Evolutionary conservation across 2,797 vertebrate genomes (phyloP).

Genomic region (Thunnus albacares): DNA sequence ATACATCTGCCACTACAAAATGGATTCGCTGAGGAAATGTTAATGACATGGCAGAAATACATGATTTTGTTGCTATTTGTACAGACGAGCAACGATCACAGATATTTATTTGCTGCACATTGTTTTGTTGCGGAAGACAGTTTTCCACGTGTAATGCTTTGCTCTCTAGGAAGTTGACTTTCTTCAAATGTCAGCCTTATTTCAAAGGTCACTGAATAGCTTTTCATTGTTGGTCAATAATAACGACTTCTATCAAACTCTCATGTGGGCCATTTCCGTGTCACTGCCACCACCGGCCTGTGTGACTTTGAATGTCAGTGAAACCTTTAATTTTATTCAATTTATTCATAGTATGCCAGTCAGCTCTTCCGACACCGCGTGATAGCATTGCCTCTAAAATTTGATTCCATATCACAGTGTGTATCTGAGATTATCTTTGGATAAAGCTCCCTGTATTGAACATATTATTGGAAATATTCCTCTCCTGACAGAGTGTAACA

Average conservation of each 20-base stretch:
- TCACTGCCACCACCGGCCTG: slow-evolving; percentile 13
- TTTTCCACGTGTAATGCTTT: slow-evolving; percentile 15
- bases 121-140: slow-evolving; percentile 1
- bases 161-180: slow-evolving; percentile 20
- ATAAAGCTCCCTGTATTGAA: not conserved
- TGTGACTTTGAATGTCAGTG: slow-evolving; percentile 51
- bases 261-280: slow-evolving; percentile 13
- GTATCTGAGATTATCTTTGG: not conserved
- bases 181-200: slow-evolving; percentile 48
- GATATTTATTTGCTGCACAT: not conserved
- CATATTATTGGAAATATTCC: not conserved
- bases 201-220: slow-evolving; percentile 49
- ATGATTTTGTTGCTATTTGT: not conserved
- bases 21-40: slow-evolving; percentile 43
- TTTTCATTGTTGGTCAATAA: slow-evolving; percentile 42
- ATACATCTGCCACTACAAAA: slow-evolving; percentile 60
- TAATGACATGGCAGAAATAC: slow-evolving; percentile 23
- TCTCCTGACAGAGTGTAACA: not conserved
- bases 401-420: not conserved
- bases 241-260: slow-evolving; percentile 29
- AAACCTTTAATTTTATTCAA: slow-evolving; percentile 14
- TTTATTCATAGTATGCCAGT: slow-evolving; percentile 11
- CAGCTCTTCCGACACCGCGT: not conserved
- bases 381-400: not conserved
- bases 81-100: too few species aligned